Percentiles rank a stretch among this genome's conserved stretches.
These are phyloP conservation scores for Chrysochloris asiatica DNA, from an alignment of 2,113 vertebrate genomes.

Conservation along the genomic window DNA sequence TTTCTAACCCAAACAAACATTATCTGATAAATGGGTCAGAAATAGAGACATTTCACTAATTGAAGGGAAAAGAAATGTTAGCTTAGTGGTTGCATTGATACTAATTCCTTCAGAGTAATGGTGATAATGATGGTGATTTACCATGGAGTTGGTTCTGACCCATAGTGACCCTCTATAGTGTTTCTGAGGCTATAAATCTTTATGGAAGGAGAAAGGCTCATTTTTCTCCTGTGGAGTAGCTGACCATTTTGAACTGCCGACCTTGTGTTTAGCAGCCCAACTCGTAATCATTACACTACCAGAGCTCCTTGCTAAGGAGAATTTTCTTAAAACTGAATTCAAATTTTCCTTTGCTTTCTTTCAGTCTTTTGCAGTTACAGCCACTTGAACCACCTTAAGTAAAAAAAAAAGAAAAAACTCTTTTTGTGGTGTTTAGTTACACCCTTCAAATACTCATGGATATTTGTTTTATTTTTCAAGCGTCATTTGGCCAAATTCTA, in stretches of 20 bases:
- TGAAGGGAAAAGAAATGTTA: not conserved
- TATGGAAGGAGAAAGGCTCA: too few relatives aligned
- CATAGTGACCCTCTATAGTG: too few relatives aligned
- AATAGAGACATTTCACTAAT: not conserved
- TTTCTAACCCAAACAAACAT: slow-evolving; percentile 29
- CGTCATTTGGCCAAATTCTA: slow-evolving; percentile 55
- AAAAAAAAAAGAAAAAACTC: slow-evolving; percentile 8
- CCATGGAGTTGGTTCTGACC: too few relatives aligned
- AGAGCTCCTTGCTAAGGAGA: slow-evolving; percentile 25
- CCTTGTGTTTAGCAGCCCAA: too few relatives aligned
- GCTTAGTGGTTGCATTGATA: not conserved
- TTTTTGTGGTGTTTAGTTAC: slow-evolving; percentile 61
- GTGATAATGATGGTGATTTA: too few relatives aligned
- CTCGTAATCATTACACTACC: too few relatives aligned
- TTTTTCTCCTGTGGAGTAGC: too few relatives aligned
- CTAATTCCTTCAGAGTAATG: not conserved
- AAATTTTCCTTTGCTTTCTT: slow-evolving; percentile 45
- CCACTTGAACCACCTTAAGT: slow-evolving; percentile 46
- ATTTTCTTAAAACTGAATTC: not conserved
- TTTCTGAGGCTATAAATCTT: too few relatives aligned
- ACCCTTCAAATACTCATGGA: slow-evolving; percentile 34
- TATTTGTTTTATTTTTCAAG: slow-evolving; percentile 45
- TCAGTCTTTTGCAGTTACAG: slow-evolving; percentile 46
- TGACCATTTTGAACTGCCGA: too few relatives aligned
- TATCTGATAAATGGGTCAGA: slow-evolving; percentile 8